Evolutionary conservation across 92 coral and sea anemone species (phyloP), one percentile per base, ranked within the genome.

Genomic region (Pocillopora meandrina): DNA sequence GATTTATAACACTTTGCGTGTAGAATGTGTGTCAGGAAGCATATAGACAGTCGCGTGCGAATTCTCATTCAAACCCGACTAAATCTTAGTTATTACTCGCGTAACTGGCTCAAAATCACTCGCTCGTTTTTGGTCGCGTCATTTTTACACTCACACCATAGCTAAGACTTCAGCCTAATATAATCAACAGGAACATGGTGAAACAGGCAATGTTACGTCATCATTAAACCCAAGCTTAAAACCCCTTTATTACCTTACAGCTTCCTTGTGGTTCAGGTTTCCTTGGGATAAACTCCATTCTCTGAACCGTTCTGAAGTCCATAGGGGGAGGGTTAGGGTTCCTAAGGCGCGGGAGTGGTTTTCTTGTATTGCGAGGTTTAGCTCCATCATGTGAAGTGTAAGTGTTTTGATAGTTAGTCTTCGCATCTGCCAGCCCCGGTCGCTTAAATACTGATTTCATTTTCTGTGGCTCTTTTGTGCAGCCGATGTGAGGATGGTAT

Each of bases 241-340:
- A 5, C 10, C 11, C 16, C 15, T 0, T 6, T 11, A 18, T 11
- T 78, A 82, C 86, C 86, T 82, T 82, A 36, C 69, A 63, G 34
- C 10, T 20, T 56, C 52, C 64, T 52, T 72, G 86, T 20, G 86
- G 86, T 10, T 82, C 86, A 36, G 86, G 63, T 49, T 72, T 73
- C 56, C 86, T 75, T 47, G 67, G 59, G 63, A 82, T 82, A 67
- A 81, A 95, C 65, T 95, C 95, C 80, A 83, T 83, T 71, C 97
- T 85, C 79, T 94, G 95, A 34, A 86, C 97, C 1, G 98, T 95
- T 69, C 98, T 90, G 76, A 95, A 95, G 75, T 95, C 98, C 98
- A 95, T 95, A 19, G 98, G 98, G 36, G 98, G 98, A 61, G 98
- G 98, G 78, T 95, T 78, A 18, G 98, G 98, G 55, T 95, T 95